These are phyloP conservation scores for Sandelia bainsii DNA, from an alignment of 2,797 vertebrate genomes.

Conservation along the genomic window DNA sequence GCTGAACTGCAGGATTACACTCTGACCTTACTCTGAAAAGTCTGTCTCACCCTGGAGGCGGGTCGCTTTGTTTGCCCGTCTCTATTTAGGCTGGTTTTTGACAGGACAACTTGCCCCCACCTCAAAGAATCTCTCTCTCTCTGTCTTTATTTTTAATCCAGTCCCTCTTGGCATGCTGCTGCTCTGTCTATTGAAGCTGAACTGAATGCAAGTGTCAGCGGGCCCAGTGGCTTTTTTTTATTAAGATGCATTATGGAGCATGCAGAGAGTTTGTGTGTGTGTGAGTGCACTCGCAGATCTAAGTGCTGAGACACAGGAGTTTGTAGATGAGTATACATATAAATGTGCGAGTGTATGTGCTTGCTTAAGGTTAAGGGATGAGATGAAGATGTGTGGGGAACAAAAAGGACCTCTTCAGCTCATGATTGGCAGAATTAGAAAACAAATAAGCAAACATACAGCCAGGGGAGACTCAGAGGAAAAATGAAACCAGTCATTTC, in stretches of 20 bases:
- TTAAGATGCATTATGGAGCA: conserved; percentile 76
- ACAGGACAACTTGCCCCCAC: conserved; percentile 57
- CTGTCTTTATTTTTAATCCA: conserved; percentile 77
- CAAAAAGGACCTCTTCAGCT: conserved; percentile 42
- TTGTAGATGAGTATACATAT: conserved; percentile 37
- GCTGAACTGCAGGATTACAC: conserved; percentile 52
- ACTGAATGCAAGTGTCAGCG: conserved; percentile 78
- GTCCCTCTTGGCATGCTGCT: conserved; percentile 76
- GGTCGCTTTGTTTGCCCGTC: conserved; percentile 64
- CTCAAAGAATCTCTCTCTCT: conserved; percentile 49
- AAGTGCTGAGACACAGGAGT: conserved; percentile 35
- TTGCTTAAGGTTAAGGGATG: conserved; percentile 20
- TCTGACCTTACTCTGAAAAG: conserved; percentile 65
- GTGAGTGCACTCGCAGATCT: conserved; percentile 16
- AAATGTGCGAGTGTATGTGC: conserved; percentile 11
- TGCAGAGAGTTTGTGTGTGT: conserved; percentile 43
- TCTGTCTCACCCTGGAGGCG: conserved; percentile 57
- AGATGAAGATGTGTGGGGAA: conserved; percentile 34
- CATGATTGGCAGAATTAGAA: conserved; percentile 35
- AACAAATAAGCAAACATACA: conserved; percentile 20
- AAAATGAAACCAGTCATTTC: conserved; percentile 58
- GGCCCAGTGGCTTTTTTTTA: conserved; percentile 69
- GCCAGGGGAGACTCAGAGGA: conserved; percentile 39
- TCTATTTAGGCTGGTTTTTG: conserved; percentile 72
- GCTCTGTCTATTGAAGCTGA: conserved; percentile 78